phyloP scores from a whole-genome alignment of 2,113 vertebrate species.

The Alces alces region DNA sequence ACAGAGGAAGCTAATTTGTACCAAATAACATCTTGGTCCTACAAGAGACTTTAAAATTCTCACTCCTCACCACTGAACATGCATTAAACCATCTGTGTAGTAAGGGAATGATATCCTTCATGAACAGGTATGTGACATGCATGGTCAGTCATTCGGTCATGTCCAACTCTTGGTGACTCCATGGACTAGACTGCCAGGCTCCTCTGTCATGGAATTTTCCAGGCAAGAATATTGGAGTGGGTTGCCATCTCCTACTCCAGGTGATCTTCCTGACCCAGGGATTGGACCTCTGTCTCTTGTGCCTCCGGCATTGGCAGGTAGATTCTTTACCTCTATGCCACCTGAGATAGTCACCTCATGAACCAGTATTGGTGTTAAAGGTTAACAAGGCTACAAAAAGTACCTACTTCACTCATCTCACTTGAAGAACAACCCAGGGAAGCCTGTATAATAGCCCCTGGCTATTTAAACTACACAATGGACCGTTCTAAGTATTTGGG shows the following conservation, averaged over 20 bases:
- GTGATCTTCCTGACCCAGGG: neutral
- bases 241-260: neutral
- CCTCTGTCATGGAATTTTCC: neutral
- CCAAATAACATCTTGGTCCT: neutral
- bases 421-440: neutral
- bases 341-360: neutral
- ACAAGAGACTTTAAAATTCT: neutral
- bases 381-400: neutral
- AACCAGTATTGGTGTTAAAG: neutral
- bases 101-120: neutral
- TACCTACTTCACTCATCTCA: neutral
- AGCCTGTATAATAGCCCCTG: neutral
- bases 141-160: neutral
- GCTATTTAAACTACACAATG: neutral
- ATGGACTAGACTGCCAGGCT: neutral
- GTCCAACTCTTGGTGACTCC: fast-evolving
- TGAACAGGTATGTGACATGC: too few species aligned
- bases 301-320: neutral
- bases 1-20: neutral
- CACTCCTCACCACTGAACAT: neutral
- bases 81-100: neutral
- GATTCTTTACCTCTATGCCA: neutral
- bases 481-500: neutral
- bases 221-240: neutral
- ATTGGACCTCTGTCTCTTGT: neutral